Percentiles rank a stretch among this genome's conserved stretches.
These are phyloP conservation scores for Netelia fuscicornis DNA, from an alignment of 2,888 invertebrate genomes.

Conservation along the genomic window DNA sequence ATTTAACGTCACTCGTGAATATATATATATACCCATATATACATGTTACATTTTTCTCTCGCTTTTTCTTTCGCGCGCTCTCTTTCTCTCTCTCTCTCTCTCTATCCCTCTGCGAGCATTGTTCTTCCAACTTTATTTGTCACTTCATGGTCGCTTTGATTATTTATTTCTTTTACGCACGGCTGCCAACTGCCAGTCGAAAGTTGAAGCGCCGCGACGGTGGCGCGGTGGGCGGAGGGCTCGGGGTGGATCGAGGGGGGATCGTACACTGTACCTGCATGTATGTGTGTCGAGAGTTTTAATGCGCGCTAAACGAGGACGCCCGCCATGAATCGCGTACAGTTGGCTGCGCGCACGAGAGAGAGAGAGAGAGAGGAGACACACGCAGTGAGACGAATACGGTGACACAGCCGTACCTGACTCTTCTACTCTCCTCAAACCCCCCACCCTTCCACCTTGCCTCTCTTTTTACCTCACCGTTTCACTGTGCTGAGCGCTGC, in stretches of 20 bases:
- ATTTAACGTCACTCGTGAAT: constrained; percentile 1
- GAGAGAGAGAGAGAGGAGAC: constrained; percentile 41
- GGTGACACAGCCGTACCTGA: constrained; percentile 71
- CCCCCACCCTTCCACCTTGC: constrained; percentile 19
- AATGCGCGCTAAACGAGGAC: constrained; percentile 71
- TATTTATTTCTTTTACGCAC: constrained; percentile 84
- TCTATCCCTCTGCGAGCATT: constrained; percentile 78
- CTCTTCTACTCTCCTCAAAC: constrained; percentile 63
- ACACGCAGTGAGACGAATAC: constrained; percentile 39
- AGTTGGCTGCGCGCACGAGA: not conserved
- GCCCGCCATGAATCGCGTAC: constrained; percentile 35
- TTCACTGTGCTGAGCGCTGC: constrained; percentile 49
- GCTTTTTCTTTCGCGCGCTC: constrained; percentile 28
- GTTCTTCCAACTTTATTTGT: constrained; percentile 83
- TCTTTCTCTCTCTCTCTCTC: constrained; percentile 68
- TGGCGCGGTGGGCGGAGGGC: constrained; percentile 4
- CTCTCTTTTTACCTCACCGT: constrained; percentile 57
- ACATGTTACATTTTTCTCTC: constrained; percentile 26
- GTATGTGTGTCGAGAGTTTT: constrained; percentile 70
- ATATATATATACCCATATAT: not conserved
- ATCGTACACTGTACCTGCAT: constrained; percentile 5
- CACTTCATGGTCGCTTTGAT: constrained; percentile 85
- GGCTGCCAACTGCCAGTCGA: constrained; percentile 81
- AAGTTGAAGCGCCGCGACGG: constrained; percentile 70
- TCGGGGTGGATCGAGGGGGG: not conserved